Evolutionary conservation across 2,888 invertebrate species (phyloP).

Genomic region (Oeneis ivallda): DNA sequence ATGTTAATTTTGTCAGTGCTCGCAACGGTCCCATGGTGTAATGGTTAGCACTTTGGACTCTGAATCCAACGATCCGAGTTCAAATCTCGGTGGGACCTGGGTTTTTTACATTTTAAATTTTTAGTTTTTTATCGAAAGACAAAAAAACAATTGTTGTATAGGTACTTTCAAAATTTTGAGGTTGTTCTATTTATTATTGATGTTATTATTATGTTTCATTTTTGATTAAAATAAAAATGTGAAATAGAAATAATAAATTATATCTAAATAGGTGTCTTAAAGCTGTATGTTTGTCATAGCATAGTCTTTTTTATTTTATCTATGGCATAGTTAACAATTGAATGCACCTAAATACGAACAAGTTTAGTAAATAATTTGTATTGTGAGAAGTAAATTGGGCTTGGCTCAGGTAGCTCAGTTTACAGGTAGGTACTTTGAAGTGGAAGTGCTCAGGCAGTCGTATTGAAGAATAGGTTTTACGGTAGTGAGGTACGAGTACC

Average conservation of each 20-base stretch:
- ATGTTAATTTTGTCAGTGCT: not conserved
- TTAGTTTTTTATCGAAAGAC: too few relatives aligned
- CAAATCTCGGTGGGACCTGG: conserved; percentile 89
- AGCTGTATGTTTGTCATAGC: too few relatives aligned
- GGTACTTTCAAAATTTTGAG: too few relatives aligned
- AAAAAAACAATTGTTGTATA: too few relatives aligned
- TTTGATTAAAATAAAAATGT: too few relatives aligned
- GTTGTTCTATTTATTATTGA: too few relatives aligned
- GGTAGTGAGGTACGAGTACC: conserved; percentile 38
- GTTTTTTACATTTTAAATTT: conserved; percentile 38
- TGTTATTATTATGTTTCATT: too few relatives aligned
- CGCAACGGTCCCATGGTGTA: conserved; percentile 81
- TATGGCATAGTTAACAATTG: too few relatives aligned
- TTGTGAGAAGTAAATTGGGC: conserved; percentile 20
- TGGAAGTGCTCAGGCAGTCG: conserved; percentile 48
- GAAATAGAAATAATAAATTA: too few relatives aligned
- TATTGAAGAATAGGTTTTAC: conserved; percentile 47
- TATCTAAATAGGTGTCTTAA: too few relatives aligned
- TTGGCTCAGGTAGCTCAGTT: not conserved
- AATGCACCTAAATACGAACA: conserved; percentile 2
- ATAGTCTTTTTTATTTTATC: too few relatives aligned
- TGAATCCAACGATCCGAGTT: conserved; percentile 90
- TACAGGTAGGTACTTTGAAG: conserved; percentile 16
- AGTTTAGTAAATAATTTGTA: conserved; percentile 19
- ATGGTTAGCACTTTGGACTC: conserved; percentile 87